These are phyloP conservation scores for Sporophila hypoxantha DNA, from an alignment of 2,113 vertebrate genomes.

Conservation along the genomic window DNA sequence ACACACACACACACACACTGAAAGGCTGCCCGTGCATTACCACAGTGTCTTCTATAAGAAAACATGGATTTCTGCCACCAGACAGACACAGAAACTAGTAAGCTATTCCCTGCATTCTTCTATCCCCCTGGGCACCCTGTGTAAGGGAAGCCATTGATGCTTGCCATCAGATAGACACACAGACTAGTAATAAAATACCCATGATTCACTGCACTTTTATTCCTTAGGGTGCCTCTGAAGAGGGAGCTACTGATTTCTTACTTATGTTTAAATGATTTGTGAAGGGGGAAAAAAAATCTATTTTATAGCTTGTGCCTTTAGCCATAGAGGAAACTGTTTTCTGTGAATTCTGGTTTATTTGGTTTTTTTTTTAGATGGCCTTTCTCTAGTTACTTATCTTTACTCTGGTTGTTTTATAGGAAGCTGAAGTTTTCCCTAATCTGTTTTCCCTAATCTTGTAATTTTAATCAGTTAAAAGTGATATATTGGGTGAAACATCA, in stretches of 20 bases:
- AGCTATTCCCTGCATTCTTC: slow-evolving; percentile 61
- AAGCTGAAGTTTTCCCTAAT: not conserved
- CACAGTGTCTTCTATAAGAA: slow-evolving; percentile 49
- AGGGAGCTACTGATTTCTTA: slow-evolving; percentile 56
- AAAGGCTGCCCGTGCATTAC: slow-evolving; percentile 18
- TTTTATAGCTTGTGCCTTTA: slow-evolving; percentile 13
- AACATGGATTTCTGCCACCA: slow-evolving; percentile 57
- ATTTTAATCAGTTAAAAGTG: not conserved
- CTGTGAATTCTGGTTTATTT: not conserved
- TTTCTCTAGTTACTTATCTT: not conserved
- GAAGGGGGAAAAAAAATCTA: not conserved
- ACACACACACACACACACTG: not conserved
- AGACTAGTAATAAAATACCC: slow-evolving; percentile 52
- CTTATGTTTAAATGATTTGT: slow-evolving; percentile 57
- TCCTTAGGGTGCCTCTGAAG: slow-evolving; percentile 50
- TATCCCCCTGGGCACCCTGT: slow-evolving; percentile 35
- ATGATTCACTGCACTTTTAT: slow-evolving; percentile 57
- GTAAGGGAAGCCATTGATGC: slow-evolving; percentile 63
- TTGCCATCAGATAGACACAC: slow-evolving; percentile 61
- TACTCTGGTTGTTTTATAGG: not conserved
- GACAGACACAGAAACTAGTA: slow-evolving; percentile 63
- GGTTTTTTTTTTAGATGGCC: not conserved
- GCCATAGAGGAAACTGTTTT: not conserved
- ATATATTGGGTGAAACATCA: not conserved
- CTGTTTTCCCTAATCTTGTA: not conserved